phyloP scores from a whole-genome alignment of 2,888 invertebrate species.

The Parapristionchus giblindavisi region DNA sequence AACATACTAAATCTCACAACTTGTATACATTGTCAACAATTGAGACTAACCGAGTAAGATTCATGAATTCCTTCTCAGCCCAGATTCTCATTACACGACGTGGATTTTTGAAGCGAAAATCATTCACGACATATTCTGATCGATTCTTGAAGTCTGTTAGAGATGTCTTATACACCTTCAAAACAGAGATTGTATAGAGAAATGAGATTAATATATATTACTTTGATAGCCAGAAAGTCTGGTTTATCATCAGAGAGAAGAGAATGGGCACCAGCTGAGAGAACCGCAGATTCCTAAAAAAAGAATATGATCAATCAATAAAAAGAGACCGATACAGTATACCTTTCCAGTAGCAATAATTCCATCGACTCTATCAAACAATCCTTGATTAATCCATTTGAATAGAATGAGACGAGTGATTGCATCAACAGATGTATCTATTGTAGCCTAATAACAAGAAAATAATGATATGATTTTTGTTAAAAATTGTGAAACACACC shows the following conservation, averaged over 20 bases:
- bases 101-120: slow-evolving; percentile 76
- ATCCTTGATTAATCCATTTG: slow-evolving; percentile 75
- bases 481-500: neutral
- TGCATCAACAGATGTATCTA: slow-evolving; percentile 74
- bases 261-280: slow-evolving; percentile 49
- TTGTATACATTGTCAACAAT: neutral
- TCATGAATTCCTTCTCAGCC: slow-evolving; percentile 77
- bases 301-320: slow-evolving; percentile 65
- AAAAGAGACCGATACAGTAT: slow-evolving; percentile 69
- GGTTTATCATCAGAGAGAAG: slow-evolving; percentile 21
- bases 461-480: neutral
- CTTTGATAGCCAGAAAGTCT: slow-evolving; percentile 57
- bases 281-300: slow-evolving; percentile 60
- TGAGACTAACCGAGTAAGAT: slow-evolving; percentile 72
- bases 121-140: slow-evolving; percentile 75
- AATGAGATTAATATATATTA: too few relatives aligned
- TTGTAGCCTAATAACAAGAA: slow-evolving; percentile 52
- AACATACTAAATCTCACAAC: slow-evolving; percentile 45
- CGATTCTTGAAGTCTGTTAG: slow-evolving; percentile 75
- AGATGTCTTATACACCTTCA: slow-evolving; percentile 76
- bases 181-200: neutral
- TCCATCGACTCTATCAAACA: slow-evolving; percentile 75
- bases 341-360: slow-evolving; percentile 75
- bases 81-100: slow-evolving; percentile 76
- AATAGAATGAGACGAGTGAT: slow-evolving; percentile 75